Evolutionary conservation across 30 jellyfish, hydroid and myxozoan genomes (phyloP), one percentile per base, ranked within the genome.

Genomic region (Aurelia aurita complex sp. Pacific): DNA sequence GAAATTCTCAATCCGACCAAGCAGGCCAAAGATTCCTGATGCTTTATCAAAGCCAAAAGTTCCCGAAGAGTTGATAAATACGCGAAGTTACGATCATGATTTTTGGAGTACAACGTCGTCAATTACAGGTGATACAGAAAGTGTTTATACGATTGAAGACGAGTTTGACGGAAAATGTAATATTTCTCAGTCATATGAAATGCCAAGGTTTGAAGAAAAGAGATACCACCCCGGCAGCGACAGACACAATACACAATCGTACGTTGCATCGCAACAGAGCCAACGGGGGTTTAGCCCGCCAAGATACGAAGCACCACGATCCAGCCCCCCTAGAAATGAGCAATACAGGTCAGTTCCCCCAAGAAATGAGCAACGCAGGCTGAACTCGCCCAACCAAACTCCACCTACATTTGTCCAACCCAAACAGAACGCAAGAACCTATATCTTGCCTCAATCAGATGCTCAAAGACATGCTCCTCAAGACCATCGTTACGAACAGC

Each of bases 21-120:
- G 93, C 35, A 66, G 93, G 77, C 93, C 93, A 0, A 73, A 57
- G 29, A 72, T 84, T 60, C 93, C 93, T 12, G 93, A 73, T 73
- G 79, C 64, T 32, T 36, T 84, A 74, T 73, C 93, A 34, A 73
- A 74, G 77, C 73, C 93, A 43, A 74, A 67, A 40, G 65, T 84
- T 14, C 87, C 87, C 1, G 73, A 72, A 17, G 92, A 83, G 33
- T 6, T 73, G 74, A n/a, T 83, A 18, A 54, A 59, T 33, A 81
- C 77, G 52, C 10, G 86, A 35, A 34, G 82, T 13, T 66, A 64
- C 35, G 93, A 84, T 73, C 64, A 64, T 17, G 93, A 84, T 46
- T 84, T 84, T 34, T 84, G 93, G 93, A 59, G 82, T 43, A 59
- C 93, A 32, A 38, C 68, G 2, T 73, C 87, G 23, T 84, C 93